phyloP scores from a whole-genome alignment of 2,113 vertebrate genomes.

The Orientallactaga bullata region DNA sequence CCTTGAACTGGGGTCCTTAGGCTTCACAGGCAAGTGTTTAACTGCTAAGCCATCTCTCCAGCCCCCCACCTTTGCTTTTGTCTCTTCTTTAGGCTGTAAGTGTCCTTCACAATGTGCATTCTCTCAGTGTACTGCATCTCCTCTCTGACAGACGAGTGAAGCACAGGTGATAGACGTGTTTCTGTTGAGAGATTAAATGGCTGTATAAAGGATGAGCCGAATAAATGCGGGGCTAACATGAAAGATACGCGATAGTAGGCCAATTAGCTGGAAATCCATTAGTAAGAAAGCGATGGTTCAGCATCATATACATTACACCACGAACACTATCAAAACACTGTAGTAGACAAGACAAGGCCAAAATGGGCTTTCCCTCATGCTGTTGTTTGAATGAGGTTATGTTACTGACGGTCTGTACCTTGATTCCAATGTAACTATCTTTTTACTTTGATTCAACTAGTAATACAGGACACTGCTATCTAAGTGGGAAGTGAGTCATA shows the following conservation, averaged over 20 bases:
- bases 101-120: neutral
- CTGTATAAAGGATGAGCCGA: neutral
- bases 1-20: too few relatives aligned
- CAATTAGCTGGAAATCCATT: neutral
- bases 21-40: too few relatives aligned
- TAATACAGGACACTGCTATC: neutral
- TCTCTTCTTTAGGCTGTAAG: neutral
- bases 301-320: neutral
- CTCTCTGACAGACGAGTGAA: neutral
- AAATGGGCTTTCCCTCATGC: neutral
- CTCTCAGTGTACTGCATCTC: neutral
- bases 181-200: neutral
- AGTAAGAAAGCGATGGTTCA: neutral
- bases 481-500: neutral
- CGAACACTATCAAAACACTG: neutral
- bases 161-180: fast-evolving
- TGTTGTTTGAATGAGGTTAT: neutral
- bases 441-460: constrained; percentile 6
- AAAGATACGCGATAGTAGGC: too few relatives aligned
- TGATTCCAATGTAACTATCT: neutral
- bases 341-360: neutral
- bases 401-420: neutral
- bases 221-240: neutral
- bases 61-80: neutral
- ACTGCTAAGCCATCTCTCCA: too few relatives aligned